Percentiles rank a stretch among this genome's conserved stretches.
phyloP scores from a whole-genome alignment of 2,888 invertebrate species.

The Drosophila ustulata region DNA sequence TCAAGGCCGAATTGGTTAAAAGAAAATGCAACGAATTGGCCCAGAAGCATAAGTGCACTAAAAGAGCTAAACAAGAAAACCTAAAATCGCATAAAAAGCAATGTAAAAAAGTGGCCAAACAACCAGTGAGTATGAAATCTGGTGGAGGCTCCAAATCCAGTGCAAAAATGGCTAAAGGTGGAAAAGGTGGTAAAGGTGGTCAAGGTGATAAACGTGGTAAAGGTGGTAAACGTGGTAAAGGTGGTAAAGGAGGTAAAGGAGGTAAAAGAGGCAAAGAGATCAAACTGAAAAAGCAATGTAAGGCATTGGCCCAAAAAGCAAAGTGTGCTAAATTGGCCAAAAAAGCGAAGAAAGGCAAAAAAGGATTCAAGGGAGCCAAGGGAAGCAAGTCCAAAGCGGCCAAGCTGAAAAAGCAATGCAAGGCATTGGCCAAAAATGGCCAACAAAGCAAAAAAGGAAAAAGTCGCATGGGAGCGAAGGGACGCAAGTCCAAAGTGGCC shows the following conservation, averaged over 20 bases:
- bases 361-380: not conserved
- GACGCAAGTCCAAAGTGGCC: not conserved
- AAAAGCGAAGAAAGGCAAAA: not conserved
- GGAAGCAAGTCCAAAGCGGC: not conserved
- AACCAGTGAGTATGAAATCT: constrained; percentile 15
- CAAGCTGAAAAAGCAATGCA: constrained; percentile 10
- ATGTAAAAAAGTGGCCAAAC: constrained; percentile 7
- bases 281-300: constrained; percentile 23
- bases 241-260: not conserved
- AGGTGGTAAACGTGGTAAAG: not conserved
- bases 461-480: too few relatives aligned
- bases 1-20: constrained; percentile 3
- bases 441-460: not conserved
- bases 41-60: constrained; percentile 16
- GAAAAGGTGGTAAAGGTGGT: not conserved
- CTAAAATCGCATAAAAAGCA: not conserved
- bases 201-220: not conserved
- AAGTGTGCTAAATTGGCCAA: constrained; percentile 5
- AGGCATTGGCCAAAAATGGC: not conserved
- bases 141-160: not conserved
- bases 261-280: not conserved
- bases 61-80: constrained; percentile 15
- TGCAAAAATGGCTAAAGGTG: not conserved
- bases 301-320: not conserved
- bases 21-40: not conserved